Base-by-base conservation (phyloP, 1,140 invertebrate genomes). In the Drosophila orosa region DNA sequence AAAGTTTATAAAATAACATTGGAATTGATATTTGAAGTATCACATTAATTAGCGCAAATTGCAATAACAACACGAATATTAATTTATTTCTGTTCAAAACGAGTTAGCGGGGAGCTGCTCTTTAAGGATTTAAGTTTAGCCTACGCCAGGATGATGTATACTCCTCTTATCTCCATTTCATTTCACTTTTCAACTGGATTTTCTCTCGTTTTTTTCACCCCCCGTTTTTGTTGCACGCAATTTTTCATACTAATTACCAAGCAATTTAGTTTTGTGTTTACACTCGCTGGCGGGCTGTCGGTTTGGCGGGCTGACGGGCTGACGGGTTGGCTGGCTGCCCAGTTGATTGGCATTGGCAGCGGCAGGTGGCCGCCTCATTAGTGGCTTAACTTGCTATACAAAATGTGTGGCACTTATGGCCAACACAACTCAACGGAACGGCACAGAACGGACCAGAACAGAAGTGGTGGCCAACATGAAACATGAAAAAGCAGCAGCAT, bases 221-320 rank as follows among this genome's bases (percentile, higher is more conserved):
- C 29, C 50, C 8, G 19, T 54, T 67, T 47, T 40, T 74, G 71
- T 66, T 75, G 33, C 44, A 82, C 82, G 72, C 83, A 86, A 82
- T 87, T 89, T 87, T 83, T 89, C 79, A 83, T 79, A 87, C 83
- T 87, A 87, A 87, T 87, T 87, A 87, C 83, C 71, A 89, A 87
- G 83, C 83, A 87, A 89, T 87, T 87, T 87, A 87, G 83, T 89
- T 87, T 83, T 82, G 84, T 87, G 79, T 87, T 89, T 89, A 74
- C 80, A 83, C 66, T 72, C 68, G 45, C 52, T 50, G 73, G 60
- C 73, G 35, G 71, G 29, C 35, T 57, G 42, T 2, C 42, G 42
- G 63, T 33, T 24, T 74, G 73, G 33, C 74, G 57, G 72, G 52
- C 58, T 48, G 72, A 31, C 72, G 44, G 63, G 71, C 57, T 74